Percentiles rank a stretch among this genome's conserved stretches.
These are phyloP conservation scores for Oscheius sp. DNA, from an alignment of 2,888 invertebrate species.

Conservation along the genomic window DNA sequence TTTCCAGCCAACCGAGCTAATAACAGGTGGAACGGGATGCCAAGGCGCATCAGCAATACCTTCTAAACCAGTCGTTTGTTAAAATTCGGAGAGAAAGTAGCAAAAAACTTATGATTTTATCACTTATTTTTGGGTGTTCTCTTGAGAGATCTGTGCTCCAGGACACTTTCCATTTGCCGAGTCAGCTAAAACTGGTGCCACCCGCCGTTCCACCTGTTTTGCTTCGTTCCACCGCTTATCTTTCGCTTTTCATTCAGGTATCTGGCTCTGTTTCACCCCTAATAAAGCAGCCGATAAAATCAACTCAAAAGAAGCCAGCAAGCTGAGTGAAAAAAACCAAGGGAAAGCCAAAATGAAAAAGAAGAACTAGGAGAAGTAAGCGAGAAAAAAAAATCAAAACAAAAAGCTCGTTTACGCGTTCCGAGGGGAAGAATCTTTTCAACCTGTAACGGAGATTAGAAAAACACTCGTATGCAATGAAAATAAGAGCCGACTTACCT, in stretches of 20 bases:
- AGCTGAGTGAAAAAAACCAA: not conserved
- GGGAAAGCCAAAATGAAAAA: not conserved
- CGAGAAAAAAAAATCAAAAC: conserved; percentile 7
- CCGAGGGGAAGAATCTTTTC: too few species aligned
- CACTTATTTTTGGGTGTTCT: not conserved
- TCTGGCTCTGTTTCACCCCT: not conserved
- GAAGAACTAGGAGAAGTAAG: not conserved
- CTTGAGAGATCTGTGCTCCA: not conserved
- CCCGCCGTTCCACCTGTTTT: not conserved
- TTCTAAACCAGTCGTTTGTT: too few species aligned
- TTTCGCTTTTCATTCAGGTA: not conserved
- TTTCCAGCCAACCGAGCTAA: too few species aligned
- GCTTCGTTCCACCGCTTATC: not conserved
- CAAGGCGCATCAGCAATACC: too few species aligned
- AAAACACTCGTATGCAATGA: too few species aligned
- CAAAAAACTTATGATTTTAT: too few species aligned
- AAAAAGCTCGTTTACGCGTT: not conserved
- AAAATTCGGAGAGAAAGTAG: too few species aligned
- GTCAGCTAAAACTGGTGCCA: conserved; percentile 1
- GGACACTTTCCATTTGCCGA: not conserved
- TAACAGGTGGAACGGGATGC: too few species aligned
- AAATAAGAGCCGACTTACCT: conserved; percentile 46
- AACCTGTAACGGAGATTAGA: too few species aligned
- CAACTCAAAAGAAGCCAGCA: not conserved
- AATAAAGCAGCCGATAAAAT: not conserved